These are phyloP conservation scores for Anas platyrhynchos DNA, from an alignment of 2,113 vertebrate genomes.

Conservation along the genomic window DNA sequence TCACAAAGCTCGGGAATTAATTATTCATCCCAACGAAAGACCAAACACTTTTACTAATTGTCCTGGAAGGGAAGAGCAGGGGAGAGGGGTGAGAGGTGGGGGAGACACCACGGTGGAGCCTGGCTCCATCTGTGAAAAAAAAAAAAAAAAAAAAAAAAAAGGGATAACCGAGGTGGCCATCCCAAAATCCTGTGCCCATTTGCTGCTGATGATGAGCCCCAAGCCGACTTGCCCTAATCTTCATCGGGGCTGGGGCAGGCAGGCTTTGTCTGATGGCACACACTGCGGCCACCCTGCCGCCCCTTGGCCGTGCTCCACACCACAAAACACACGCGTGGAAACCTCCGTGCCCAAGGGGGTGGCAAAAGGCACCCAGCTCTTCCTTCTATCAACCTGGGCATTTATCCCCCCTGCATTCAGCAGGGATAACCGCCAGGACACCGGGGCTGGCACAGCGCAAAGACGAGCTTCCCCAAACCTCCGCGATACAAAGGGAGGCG, in stretches of 20 bases:
- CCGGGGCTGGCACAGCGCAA: background rate
- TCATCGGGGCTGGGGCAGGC: background rate
- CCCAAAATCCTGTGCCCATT: background rate
- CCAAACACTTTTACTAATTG: conserved; percentile 85
- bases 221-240: background rate
- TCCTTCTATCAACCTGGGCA: background rate
- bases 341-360: background rate
- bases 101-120: conserved; percentile 6
- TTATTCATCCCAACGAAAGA: conserved; percentile 86
- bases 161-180: background rate
- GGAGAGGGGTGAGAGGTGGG: background rate
- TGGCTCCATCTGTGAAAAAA: background rate
- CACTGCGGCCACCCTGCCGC: background rate
- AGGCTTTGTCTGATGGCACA: background rate
- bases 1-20: conserved; percentile 83
- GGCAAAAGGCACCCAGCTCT: conserved; percentile 2
- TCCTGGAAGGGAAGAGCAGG: conserved; percentile 65
- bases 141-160: background rate
- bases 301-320: background rate
- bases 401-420: background rate
- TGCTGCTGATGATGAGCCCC: background rate
- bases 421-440: background rate
- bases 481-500: background rate
- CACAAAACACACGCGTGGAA: background rate
- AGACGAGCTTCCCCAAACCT: background rate